Evolutionary conservation across 2,888 invertebrate genomes (phyloP).

Genomic region (Rugalucina vietnamica): DNA sequence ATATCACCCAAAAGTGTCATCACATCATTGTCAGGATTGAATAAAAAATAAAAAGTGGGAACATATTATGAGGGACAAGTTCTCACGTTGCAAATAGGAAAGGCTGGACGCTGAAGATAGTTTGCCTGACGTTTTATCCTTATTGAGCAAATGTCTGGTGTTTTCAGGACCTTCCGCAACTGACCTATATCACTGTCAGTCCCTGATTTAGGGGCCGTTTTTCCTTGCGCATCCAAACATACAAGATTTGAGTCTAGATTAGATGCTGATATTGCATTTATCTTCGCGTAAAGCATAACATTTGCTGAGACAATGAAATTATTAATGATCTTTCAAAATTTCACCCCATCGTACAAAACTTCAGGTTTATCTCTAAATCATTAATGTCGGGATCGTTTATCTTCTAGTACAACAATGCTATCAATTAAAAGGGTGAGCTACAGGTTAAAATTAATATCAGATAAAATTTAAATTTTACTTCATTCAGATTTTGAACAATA

Average conservation of each 20-base stretch:
- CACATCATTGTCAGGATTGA: background rate
- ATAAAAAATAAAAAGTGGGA: background rate
- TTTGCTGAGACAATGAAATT: background rate
- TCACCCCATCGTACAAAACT: background rate
- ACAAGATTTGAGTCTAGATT: background rate
- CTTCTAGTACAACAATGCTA: background rate
- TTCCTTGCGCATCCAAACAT: background rate
- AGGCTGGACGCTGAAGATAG: background rate
- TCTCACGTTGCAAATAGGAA: background rate
- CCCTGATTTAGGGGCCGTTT: background rate
- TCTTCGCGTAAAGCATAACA: background rate
- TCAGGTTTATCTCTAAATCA: constrained; percentile 2
- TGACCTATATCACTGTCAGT: background rate
- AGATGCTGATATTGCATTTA: background rate
- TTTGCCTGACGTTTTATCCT: background rate
- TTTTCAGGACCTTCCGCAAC: background rate
- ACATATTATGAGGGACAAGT: background rate
- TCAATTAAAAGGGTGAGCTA: constrained; percentile 4
- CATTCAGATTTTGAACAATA: too few relatives aligned
- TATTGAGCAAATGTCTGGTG: background rate
- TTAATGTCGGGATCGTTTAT: background rate
- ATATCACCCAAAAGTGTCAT: background rate
- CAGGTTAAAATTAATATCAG: background rate
- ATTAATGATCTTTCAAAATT: background rate
- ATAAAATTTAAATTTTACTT: background rate